Conservation (phyloP, 2,797 vertebrate genomes). For the Cirrhinus molitorella region DNA sequence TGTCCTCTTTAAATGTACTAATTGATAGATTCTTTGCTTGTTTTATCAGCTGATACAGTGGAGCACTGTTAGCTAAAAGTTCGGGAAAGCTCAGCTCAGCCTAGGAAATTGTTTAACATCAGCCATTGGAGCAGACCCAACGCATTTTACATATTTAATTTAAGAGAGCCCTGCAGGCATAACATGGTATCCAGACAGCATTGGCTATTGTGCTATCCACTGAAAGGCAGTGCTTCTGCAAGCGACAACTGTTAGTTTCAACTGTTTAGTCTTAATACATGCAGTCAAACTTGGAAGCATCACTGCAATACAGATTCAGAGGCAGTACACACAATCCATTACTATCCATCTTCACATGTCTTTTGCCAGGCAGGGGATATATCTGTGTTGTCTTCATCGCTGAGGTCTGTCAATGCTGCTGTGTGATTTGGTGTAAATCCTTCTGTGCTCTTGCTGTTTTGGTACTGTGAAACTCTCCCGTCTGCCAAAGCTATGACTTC, state of each 20-base stretch:
- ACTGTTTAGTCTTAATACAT: constrained; percentile 47
- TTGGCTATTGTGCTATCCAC: constrained; percentile 1
- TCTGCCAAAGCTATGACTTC: constrained; percentile 47
- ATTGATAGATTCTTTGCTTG: background rate
- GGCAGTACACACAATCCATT: constrained; percentile 50
- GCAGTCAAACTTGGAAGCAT: constrained; percentile 28
- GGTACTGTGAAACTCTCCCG: constrained; percentile 47
- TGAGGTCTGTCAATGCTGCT: constrained; percentile 46
- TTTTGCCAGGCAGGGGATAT: constrained; percentile 35
- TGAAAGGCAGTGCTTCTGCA: constrained; percentile 13
- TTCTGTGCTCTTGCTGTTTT: constrained; percentile 45
- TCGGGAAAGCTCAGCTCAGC: constrained; percentile 1
- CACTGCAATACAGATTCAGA: constrained; percentile 29
- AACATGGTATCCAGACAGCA: constrained; percentile 22
- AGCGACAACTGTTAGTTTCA: background rate
- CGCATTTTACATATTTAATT: constrained; percentile 46
- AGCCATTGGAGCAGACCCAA: constrained; percentile 26
- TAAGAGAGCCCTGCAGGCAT: constrained; percentile 18
- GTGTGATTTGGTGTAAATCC: constrained; percentile 46
- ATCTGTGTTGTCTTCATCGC: constrained; percentile 42
- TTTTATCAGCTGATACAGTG: background rate
- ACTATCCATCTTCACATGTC: constrained; percentile 47
- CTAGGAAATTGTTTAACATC: constrained; percentile 1
- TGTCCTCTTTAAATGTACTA: background rate
- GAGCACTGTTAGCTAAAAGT: background rate